Evolutionary conservation across 2,113 vertebrate genomes (phyloP), one percentile per base, ranked within the genome.

Genomic region (Dasypus novemcinctus): DNA sequence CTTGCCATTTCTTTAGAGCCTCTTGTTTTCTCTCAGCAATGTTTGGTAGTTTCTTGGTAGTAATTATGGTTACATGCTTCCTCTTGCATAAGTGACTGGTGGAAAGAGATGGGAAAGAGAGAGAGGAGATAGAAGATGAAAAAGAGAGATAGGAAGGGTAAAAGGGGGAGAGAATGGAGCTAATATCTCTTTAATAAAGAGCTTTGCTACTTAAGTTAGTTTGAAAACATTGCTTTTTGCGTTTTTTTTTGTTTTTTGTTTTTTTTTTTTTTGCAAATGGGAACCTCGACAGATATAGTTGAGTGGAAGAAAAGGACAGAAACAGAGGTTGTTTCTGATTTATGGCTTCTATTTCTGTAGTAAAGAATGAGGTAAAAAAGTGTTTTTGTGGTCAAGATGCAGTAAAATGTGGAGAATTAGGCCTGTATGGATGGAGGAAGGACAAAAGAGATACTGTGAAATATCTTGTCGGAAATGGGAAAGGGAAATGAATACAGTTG

Each of bases 191-290:
- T 78, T 33, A 76, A 54, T 75, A 92, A 95, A 52, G 4, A 31
- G 10, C 2, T 85, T 91, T 69, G 25, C 3, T 85, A 0, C 2
- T 80, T 61, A 68, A 83, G 57, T 5, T 41, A 12, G 76, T 93
- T 94, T 13, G 7, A 78, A 72, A 49, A 9, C 7, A 2, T 69
- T 12, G 41, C n/a, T n/a, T n/a, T n/a, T n/a, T n/a, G n/a, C n/a
- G n/a, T n/a, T n/a, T n/a, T n/a, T n/a, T n/a, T n/a, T n/a, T n/a
- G n/a, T n/a, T n/a, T n/a, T n/a, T n/a, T n/a, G n/a, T n/a, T n/a
- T n/a, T n/a, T n/a, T n/a, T n/a, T 72, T 82, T 54, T 54, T 69
- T 90, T 95, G 7, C 7, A 81, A 72, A 82, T 68, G 8, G 38
- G 8, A 92, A 76, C 29, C 8, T 41, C 43, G 15, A n/a, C 29